Base-by-base conservation (phyloP, 2,888 invertebrate species). In the Epistrophe grossulariae region DNA sequence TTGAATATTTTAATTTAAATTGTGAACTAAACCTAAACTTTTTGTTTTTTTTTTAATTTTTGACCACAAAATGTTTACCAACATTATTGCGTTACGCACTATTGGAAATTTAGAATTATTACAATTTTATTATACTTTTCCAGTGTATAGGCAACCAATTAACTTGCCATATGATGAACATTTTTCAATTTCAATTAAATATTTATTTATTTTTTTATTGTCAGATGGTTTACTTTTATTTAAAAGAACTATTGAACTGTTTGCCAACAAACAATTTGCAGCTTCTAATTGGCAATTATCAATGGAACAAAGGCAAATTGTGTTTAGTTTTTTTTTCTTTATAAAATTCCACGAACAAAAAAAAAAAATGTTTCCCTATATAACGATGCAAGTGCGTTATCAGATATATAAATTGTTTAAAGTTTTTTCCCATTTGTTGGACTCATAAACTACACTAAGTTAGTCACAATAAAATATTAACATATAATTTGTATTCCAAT, bases 151-250 rank as follows among this genome's bases (percentile, higher is more conserved):
- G 7, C n/a, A 35, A 57, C 6, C 59, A 59, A 59, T 38, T 38
- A 59, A 59, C 6, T 35, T 59, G 59, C 59, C 59, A 59, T 59
- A 59, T 59, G 59, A 35, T 59, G 17, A 59, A 59, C 17, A 59
- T 57, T 57, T 57, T 57, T 57, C 57, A 59, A 59, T 59, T 59
- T 57, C 57, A 59, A 59, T 59, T 59, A 38, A 59, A 59, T 35
- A 59, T 38, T 35, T 38, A 31, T 57, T 15, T 35, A 15, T 6
- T 31, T 50, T 52, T 31, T 59, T 59, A 38, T 38, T 38, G 59
- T 38, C 59, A 38, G 35, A 59, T 59, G 35, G 59, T 35, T 59
- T 38, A 19, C 11, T 11, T 59, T 59, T 11, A 35, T 59, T 31
- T 31, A 59, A 17, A 31, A n/a, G 7, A 28, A 31, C n/a, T 13